These are phyloP conservation scores for Melanotaenia pygmaea DNA, from an alignment of 2,797 vertebrate genomes.

Conservation along the genomic window DNA sequence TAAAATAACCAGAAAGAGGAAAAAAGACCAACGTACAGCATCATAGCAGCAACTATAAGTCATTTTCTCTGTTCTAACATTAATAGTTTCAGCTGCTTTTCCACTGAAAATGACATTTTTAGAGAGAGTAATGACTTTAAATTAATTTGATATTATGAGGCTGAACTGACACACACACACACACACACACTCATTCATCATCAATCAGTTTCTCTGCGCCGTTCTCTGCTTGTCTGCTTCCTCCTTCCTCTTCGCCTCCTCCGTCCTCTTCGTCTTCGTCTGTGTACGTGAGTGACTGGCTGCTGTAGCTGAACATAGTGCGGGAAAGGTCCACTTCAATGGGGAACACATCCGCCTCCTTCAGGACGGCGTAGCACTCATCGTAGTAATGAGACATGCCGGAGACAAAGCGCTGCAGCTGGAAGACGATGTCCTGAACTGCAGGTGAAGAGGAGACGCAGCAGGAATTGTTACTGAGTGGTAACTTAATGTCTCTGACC, in stretches of 20 bases:
- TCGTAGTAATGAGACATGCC: constrained; percentile 97
- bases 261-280: constrained; percentile 82
- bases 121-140: constrained; percentile 24
- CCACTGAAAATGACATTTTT: constrained; percentile 14
- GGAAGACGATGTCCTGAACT: constrained; percentile 99
- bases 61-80: constrained; percentile 24
- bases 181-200: constrained; percentile 78
- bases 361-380: constrained; percentile 93
- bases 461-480: background rate
- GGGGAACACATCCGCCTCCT: constrained; percentile 96
- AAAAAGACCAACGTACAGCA: constrained; percentile 12
- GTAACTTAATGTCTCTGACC: background rate
- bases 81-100: constrained; percentile 13
- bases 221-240: constrained; percentile 71
- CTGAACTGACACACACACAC: constrained; percentile 24
- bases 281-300: constrained; percentile 83
- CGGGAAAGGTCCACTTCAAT: constrained; percentile 98
- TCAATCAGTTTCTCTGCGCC: constrained; percentile 85
- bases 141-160: constrained; percentile 8
- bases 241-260: constrained; percentile 41
- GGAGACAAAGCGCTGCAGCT: constrained; percentile 97
- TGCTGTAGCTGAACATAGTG: constrained; percentile 92
- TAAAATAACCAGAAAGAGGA: constrained; percentile 15
- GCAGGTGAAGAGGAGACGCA: constrained; percentile 16
- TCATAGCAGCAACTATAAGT: constrained; percentile 35